These are phyloP conservation scores for Eupeodes luniger DNA, from an alignment of 2,888 invertebrate species.

Conservation along the genomic window DNA sequence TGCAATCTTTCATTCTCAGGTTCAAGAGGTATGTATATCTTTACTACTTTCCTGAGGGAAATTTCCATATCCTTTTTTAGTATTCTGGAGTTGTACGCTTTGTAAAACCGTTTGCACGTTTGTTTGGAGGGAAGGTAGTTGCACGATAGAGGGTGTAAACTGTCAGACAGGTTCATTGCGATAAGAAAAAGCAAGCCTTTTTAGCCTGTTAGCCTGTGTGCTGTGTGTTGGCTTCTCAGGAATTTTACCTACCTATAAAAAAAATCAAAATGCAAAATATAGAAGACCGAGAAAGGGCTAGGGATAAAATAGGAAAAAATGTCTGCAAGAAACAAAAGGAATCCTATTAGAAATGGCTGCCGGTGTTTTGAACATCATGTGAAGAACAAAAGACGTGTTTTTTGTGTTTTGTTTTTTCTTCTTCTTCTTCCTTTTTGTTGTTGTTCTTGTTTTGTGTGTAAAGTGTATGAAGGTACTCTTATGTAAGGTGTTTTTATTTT, in stretches of 20 bases:
- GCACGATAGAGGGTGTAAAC: conserved; percentile 28
- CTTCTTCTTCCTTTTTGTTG: not conserved
- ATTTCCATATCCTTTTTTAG: conserved; percentile 60
- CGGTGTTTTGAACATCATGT: conserved; percentile 48
- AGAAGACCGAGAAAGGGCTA: conserved; percentile 3
- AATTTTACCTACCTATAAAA: conserved; percentile 12
- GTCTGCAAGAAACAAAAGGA: conserved; percentile 65
- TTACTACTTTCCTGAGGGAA: conserved; percentile 16
- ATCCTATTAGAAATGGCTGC: conserved; percentile 67
- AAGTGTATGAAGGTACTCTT: not conserved
- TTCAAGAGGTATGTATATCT: conserved; percentile 49
- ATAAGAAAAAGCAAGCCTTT: conserved; percentile 48
- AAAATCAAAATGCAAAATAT: conserved; percentile 11
- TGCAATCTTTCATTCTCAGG: conserved; percentile 72
- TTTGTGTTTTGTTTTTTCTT: conserved; percentile 13
- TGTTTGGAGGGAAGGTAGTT: not conserved
- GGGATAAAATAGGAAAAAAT: conserved; percentile 31
- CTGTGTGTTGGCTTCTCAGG: conserved; percentile 22
- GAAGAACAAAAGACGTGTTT: conserved; percentile 49
- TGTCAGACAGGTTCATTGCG: conserved; percentile 53
- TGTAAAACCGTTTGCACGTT: not conserved
- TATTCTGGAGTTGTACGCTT: not conserved
- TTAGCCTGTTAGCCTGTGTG: conserved; percentile 21
- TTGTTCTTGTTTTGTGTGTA: not conserved
- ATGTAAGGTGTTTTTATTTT: conserved; percentile 9